Evolutionary conservation across 2,888 invertebrate species (phyloP).

Genomic region (Drosophila longiperda): DNA sequence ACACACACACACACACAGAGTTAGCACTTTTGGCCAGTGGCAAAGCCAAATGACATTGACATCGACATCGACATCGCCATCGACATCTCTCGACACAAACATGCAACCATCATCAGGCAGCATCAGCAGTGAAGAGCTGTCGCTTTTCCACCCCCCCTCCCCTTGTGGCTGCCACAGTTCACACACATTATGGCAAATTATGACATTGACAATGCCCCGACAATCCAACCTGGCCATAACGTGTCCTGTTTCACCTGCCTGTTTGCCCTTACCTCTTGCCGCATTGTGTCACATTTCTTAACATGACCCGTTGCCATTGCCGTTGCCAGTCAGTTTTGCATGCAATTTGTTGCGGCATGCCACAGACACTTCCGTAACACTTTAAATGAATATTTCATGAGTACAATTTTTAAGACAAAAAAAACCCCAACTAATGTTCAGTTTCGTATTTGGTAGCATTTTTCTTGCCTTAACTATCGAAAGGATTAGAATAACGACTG

Average conservation of each 20-base stretch:
- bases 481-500: neutral
- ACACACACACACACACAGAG: slow-evolving; percentile 1
- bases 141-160: neutral
- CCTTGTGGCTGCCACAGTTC: neutral
- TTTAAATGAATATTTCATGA: slow-evolving; percentile 50
- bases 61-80: slow-evolving; percentile 63
- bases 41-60: slow-evolving; percentile 61
- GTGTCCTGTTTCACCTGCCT: slow-evolving; percentile 36
- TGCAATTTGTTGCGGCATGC: slow-evolving; percentile 65
- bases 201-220: slow-evolving; percentile 69
- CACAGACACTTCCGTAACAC: slow-evolving; percentile 46
- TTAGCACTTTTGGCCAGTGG: slow-evolving; percentile 23
- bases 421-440: neutral
- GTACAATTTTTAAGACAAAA: neutral
- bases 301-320: slow-evolving; percentile 39
- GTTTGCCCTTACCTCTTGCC: neutral
- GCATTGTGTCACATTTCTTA: slow-evolving; percentile 59
- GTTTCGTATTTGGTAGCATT: neutral
- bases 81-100: slow-evolving; percentile 62
- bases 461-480: neutral
- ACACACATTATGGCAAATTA: slow-evolving; percentile 73
- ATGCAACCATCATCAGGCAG: slow-evolving; percentile 63
- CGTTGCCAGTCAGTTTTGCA: slow-evolving; percentile 31
- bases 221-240: slow-evolving; percentile 58
- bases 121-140: slow-evolving; percentile 22